Conservation (phyloP, 2,113 vertebrate species). For the Gulo gulo region DNA sequence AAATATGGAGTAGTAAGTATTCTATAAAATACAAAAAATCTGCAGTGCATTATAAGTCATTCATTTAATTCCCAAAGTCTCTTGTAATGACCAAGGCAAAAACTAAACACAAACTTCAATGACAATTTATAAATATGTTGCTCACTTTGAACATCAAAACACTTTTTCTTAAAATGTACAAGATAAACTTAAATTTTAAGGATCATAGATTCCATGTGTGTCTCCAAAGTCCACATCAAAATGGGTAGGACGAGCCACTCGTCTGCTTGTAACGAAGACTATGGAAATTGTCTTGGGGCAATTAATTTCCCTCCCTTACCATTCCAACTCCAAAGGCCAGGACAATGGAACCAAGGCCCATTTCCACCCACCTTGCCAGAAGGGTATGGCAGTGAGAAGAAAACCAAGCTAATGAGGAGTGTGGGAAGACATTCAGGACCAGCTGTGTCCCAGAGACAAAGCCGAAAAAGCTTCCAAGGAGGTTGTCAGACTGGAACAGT, state of each 20-base stretch:
- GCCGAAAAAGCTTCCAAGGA: not conserved
- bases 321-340: not conserved
- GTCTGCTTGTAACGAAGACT: not conserved
- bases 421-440: not conserved
- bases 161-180: not conserved
- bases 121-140: not conserved
- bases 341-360: not conserved
- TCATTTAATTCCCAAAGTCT: conserved; percentile 29
- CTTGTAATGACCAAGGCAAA: not conserved
- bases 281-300: not conserved
- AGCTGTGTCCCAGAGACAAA: conserved; percentile 36
- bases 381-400: not conserved
- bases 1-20: not conserved
- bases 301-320: not conserved
- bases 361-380: not conserved
- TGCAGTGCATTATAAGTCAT: not conserved
- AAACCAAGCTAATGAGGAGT: conserved; percentile 24
- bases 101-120: not conserved
- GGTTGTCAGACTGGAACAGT: not conserved
- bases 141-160: not conserved
- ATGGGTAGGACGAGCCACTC: not conserved
- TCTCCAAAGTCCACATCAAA: not conserved
- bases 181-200: conserved; percentile 17
- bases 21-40: not conserved
- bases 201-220: not conserved